Evolutionary conservation across 2,797 vertebrate species (phyloP), one percentile per base, ranked within the genome.

Genomic region (Lutra lutra): DNA sequence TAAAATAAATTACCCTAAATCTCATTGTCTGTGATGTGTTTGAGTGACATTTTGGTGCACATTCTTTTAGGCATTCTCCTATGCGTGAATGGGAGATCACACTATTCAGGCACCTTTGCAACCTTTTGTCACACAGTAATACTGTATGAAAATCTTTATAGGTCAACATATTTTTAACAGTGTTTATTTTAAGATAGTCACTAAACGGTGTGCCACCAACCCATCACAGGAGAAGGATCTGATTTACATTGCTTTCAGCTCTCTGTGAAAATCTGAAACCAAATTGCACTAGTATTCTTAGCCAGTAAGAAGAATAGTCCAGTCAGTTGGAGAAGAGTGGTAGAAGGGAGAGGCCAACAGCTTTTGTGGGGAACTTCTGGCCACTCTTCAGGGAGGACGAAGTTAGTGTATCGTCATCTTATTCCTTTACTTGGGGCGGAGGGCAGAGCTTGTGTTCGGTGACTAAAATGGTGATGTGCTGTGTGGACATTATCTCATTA

Each of bases 231-330:
- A 72, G 38, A 32, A 85, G 54, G 13, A 38, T 89, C 14, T 48
- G n/a, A 25, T 7, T 11, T 46, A 2, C 8, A 43, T 17, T 91
- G 85, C 6, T 15, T 54, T 86, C n/a, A 89, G 60, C 35, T 89
- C 25, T 88, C 3, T 88, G n/a, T 85, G 38, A 91, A 95, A 96
- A 32, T 75, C 27, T 84, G 43, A 62, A 92, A 77, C 46, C 35
- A 84, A 48, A 80, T 82, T 68, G 13, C 64, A 32, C 38, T 86
- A 64, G 1, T 91, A 40, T 60, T 82, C 60, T 46, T 78, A 85
- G n/a, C 43, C 20, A 80, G 51, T 21, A 88, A n/a, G 73, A 72
- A 70, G 64, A 70, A 56, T 43, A 60, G n/a, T 46, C 79, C 13
- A 43, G 3, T 84, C 15, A 17, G 4, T 35, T 84, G 12, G 5